Evolutionary conservation across 1,140 invertebrate species (phyloP).

Genomic region (Adelges cooleyi): DNA sequence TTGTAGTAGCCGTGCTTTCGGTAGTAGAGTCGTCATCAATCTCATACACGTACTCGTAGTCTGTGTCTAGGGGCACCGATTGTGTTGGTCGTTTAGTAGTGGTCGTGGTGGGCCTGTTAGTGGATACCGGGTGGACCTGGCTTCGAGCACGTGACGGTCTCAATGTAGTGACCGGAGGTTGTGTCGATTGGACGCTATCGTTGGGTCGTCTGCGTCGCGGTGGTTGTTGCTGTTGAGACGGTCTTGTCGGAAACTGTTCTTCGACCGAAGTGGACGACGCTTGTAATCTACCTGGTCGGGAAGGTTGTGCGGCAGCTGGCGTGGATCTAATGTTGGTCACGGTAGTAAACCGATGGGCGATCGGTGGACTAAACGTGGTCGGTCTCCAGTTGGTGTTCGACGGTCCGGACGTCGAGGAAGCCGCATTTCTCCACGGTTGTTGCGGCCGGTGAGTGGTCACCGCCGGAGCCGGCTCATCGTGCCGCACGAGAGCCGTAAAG

Average conservation of each 20-base stretch:
- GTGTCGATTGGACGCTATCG: background rate
- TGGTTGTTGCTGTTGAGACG: background rate
- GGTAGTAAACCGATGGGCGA: background rate
- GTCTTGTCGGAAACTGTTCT: background rate
- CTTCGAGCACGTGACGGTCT: no score
- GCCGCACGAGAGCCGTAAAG: no score
- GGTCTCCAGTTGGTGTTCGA: background rate
- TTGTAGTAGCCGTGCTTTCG: no score
- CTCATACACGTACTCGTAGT: no score
- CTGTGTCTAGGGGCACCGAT: background rate
- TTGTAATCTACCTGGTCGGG: background rate
- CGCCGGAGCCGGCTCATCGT: background rate
- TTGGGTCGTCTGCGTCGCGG: background rate
- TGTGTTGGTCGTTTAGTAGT: background rate
- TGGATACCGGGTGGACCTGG: no score
- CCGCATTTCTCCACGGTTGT: background rate
- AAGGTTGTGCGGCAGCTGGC: background rate
- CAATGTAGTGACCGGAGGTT: background rate
- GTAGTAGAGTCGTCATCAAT: no score
- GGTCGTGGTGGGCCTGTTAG: background rate
- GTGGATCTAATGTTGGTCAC: no score
- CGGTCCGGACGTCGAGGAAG: background rate
- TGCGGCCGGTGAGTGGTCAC: constrained; percentile 11
- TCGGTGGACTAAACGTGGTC: constrained; percentile 1
- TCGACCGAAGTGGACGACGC: background rate